Percentiles rank a stretch among this genome's conserved stretches.
These are phyloP conservation scores for Ahaetulla prasina DNA, from an alignment of 2,113 vertebrate species.

Conservation along the genomic window DNA sequence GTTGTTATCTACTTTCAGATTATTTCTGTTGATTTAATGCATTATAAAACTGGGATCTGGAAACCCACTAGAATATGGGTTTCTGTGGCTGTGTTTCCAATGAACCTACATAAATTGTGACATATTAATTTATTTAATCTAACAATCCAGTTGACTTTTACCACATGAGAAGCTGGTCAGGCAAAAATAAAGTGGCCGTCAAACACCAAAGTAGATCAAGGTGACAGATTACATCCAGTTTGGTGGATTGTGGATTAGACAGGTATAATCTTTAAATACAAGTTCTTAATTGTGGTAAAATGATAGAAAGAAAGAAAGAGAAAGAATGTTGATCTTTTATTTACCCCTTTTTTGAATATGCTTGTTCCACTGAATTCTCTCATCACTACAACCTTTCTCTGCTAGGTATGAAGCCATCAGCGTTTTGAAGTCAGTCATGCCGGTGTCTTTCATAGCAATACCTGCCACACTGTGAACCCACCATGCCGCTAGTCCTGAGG, in stretches of 20 bases:
- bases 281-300: background rate
- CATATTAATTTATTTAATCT: background rate
- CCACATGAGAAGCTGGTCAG: background rate
- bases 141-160: background rate
- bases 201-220: background rate
- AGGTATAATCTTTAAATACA: background rate
- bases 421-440: slow-evolving; percentile 43
- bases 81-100: background rate
- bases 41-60: background rate
- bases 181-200: background rate
- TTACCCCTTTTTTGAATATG: background rate
- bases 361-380: slow-evolving; percentile 7
- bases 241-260: background rate
- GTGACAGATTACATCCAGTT: background rate
- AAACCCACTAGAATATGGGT: background rate
- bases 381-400: slow-evolving; percentile 34
- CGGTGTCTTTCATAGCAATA: slow-evolving; percentile 58
- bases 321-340: background rate
- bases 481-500: slow-evolving; percentile 69
- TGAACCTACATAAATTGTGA: background rate
- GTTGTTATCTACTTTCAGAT: background rate
- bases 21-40: background rate
- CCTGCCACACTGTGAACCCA: slow-evolving; percentile 71
- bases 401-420: slow-evolving; percentile 41
- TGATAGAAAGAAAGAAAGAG: slow-evolving; percentile 31